phyloP scores from a whole-genome alignment of 2,888 invertebrate genomes.

The Escarpia spicata region DNA sequence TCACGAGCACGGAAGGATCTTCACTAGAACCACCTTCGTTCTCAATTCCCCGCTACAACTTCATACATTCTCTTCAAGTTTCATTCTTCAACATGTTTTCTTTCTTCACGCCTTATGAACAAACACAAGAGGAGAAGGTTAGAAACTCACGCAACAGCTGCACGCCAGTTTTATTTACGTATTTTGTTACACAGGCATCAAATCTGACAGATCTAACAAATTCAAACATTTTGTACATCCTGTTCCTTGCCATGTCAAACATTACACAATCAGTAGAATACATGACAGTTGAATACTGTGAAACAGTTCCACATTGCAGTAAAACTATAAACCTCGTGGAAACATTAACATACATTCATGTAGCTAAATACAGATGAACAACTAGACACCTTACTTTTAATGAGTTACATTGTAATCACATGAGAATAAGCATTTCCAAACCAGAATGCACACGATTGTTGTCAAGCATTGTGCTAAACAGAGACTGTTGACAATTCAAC shows the following conservation, averaged over 20 bases:
- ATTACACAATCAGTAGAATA: background rate
- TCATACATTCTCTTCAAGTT: background rate
- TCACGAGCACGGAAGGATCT: background rate
- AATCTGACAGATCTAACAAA: slow-evolving; percentile 4
- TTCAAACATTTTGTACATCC: background rate
- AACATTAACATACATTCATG: background rate
- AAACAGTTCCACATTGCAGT: background rate
- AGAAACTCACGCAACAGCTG: background rate
- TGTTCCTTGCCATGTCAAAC: background rate
- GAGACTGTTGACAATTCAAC: background rate
- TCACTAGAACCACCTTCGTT: slow-evolving; percentile 12
- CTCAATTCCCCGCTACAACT: slow-evolving; percentile 5
- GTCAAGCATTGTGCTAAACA: background rate
- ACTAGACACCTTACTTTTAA: background rate
- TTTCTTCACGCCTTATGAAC: slow-evolving; percentile 16
- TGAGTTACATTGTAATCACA: background rate
- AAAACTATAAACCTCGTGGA: background rate
- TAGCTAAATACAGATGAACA: background rate
- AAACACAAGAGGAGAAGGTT: slow-evolving; percentile 16
- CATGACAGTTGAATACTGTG: background rate
- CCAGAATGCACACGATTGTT: background rate
- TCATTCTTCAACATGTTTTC: slow-evolving; percentile 16
- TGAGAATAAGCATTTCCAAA: background rate
- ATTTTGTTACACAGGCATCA: background rate
- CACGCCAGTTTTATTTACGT: background rate